Base-by-base conservation (phyloP, 2,888 invertebrate species). In the Sussaba pulchella region DNA sequence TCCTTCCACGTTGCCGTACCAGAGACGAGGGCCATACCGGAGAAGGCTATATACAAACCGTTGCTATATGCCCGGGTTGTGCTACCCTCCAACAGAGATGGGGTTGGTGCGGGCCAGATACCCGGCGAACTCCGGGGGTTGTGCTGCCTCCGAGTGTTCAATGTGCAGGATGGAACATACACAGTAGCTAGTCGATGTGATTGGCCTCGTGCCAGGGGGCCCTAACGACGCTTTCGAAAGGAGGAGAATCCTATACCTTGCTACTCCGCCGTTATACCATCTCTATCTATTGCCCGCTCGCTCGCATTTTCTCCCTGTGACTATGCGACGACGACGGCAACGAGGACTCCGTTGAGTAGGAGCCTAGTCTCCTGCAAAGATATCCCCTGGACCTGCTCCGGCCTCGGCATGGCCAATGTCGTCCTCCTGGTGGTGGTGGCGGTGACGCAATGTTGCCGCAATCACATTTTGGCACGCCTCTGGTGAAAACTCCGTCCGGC, bases 161-260 rank as follows among this genome's bases (percentile, higher is more conserved):
- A 66, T 70, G 81, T 81, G 85, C 77, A 80, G 78, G 79, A 78
- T 81, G 84, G 86, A 87, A 88, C 87, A 84, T 90, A 90, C 87
- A 90, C 87, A 87, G 69, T 87, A 88, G 87, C 87, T 87, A 91
- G 91, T 89, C 91, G 90, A 91, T 90, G 91, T 91, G 90, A 91
- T 91, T 91, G 91, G 91, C 90, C 86, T 85, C 82, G 85, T 89
- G 91, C 91, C 91, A 91, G 88, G 83, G 85, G 85, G 85, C 87
- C 87, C 91, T 91, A 92, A 91, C 91, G 91, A 91, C 88, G 91
- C 90, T 88, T 89, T 88, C 88, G 88, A 88, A 91, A 90, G 89
- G 90, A 90, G 88, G 87, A 87, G 89, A 90, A 89, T 90, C 86
- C 89, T 87, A 88, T 77, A 72, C 74, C 88, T 88, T 85, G 86